These are phyloP conservation scores for Falco cherrug DNA, from an alignment of 2,797 vertebrate species.

Conservation along the genomic window DNA sequence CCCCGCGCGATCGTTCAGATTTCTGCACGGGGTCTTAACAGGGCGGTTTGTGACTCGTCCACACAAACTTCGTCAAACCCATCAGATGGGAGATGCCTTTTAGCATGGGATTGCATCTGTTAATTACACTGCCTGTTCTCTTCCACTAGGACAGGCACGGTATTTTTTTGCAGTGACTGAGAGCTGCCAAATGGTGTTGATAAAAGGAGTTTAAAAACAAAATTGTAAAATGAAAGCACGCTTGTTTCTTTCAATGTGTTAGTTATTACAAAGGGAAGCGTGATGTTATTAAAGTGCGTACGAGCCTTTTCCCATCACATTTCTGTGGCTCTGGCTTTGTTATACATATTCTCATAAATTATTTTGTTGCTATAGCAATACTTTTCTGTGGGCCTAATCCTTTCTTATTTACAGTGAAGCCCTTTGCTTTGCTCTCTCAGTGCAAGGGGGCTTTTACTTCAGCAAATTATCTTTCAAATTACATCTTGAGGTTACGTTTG, in stretches of 20 bases:
- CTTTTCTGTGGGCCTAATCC: slow-evolving; percentile 54
- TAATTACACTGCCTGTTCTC: neutral
- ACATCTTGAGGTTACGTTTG: neutral
- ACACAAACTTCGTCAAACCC: neutral
- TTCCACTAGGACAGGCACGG: neutral
- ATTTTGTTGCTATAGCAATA: slow-evolving; percentile 69
- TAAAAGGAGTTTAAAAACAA: neutral
- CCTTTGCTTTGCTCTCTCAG: neutral
- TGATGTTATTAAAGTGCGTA: neutral
- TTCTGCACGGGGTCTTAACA: neutral
- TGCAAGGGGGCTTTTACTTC: neutral
- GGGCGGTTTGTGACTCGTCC: slow-evolving; percentile 6
- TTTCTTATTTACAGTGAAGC: neutral
- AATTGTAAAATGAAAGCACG: neutral
- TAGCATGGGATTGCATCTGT: neutral
- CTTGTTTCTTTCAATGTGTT: neutral
- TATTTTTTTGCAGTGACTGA: neutral
- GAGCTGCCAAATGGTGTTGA: neutral
- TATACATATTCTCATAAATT: slow-evolving; percentile 33
- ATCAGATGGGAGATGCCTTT: neutral
- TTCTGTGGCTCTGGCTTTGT: slow-evolving; percentile 37
- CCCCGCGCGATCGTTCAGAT: neutral
- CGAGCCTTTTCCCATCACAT: neutral
- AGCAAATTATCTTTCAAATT: neutral
- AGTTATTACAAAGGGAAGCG: neutral